Conservation (phyloP, 2,113 vertebrate genomes). For the Calypte anna region DNA sequence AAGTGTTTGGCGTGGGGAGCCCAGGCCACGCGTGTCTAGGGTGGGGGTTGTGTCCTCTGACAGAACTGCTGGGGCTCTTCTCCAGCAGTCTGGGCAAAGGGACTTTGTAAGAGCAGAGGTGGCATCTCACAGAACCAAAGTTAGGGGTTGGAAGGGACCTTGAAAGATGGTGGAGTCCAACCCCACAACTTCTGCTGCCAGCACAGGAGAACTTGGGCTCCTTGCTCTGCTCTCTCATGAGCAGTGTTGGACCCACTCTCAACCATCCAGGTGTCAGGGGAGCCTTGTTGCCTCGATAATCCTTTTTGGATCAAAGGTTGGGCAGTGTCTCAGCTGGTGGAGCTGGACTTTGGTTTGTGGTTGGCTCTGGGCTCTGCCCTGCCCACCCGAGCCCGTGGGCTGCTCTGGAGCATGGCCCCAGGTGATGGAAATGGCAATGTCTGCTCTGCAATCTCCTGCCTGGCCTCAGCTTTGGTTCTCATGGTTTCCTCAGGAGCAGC, state of each 20-base stretch:
- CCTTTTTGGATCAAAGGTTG: not conserved
- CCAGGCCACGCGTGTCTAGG: no score
- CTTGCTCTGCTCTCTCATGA: not conserved
- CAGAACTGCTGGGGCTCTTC: not conserved
- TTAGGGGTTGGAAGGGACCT: no score
- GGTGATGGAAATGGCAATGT: not conserved
- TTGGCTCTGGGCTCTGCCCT: not conserved
- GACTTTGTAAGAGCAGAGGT: not conserved
- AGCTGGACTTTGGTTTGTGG: constrained; percentile 29
- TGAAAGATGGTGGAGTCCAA: no score
- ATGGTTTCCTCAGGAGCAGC: not conserved
- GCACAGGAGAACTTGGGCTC: not conserved
- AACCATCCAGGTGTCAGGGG: not conserved
- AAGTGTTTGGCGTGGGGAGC: no score
- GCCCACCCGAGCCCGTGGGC: rapidly evolving
- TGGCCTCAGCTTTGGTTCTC: not conserved
- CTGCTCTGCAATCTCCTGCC: not conserved
- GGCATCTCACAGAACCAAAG: not conserved
- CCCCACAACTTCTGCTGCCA: not conserved
- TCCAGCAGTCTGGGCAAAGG: not conserved
- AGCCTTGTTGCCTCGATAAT: not conserved
- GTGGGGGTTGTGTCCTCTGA: not conserved
- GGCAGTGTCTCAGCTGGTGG: not conserved
- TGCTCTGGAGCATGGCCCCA: not conserved
- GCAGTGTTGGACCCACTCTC: not conserved